These are phyloP conservation scores for Poecilia wingei DNA, from an alignment of 2,797 vertebrate species.

Conservation along the genomic window DNA sequence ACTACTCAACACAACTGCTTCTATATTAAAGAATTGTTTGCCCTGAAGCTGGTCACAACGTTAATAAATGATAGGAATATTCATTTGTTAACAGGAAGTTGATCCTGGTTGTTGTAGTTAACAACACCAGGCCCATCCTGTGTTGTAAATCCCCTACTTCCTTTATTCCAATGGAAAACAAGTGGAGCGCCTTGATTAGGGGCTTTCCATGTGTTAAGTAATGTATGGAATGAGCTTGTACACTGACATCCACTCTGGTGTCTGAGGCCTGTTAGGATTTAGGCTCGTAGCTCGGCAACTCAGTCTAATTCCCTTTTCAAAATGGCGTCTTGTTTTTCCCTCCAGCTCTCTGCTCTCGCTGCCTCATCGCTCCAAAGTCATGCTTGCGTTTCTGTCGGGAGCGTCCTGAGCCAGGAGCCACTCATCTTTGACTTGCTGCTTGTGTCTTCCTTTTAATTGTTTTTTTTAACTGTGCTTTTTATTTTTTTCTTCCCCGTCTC, in stretches of 20 bases:
- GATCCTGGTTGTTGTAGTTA: constrained; percentile 16
- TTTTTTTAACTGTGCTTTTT: neutral
- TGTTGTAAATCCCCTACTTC: constrained; percentile 45
- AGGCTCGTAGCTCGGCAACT: constrained; percentile 66
- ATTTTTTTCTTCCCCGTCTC: constrained; percentile 25
- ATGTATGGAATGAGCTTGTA: constrained; percentile 73
- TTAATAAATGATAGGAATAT: neutral
- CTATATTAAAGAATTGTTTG: neutral
- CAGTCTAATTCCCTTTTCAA: constrained; percentile 76
- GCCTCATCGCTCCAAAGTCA: constrained; percentile 71
- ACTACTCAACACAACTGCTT: neutral
- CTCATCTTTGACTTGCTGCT: constrained; percentile 42
- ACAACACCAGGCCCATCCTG: constrained; percentile 29
- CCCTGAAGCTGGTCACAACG: neutral
- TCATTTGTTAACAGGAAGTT: constrained; percentile 14
- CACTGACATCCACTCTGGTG: constrained; percentile 53
- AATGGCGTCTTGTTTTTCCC: constrained; percentile 80
- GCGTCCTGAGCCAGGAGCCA: constrained; percentile 58
- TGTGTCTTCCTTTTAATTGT: constrained; percentile 14
- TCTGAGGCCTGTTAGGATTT: constrained; percentile 61
- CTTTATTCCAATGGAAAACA: constrained; percentile 55
- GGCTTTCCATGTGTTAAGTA: constrained; percentile 79
- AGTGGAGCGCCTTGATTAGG: constrained; percentile 60
- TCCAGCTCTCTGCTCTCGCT: constrained; percentile 66
- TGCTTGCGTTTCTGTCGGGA: constrained; percentile 63